Evolutionary conservation across 2,113 vertebrate genomes (phyloP), one percentile per base, ranked within the genome.

Genomic region (Amblyornis subalaris): DNA sequence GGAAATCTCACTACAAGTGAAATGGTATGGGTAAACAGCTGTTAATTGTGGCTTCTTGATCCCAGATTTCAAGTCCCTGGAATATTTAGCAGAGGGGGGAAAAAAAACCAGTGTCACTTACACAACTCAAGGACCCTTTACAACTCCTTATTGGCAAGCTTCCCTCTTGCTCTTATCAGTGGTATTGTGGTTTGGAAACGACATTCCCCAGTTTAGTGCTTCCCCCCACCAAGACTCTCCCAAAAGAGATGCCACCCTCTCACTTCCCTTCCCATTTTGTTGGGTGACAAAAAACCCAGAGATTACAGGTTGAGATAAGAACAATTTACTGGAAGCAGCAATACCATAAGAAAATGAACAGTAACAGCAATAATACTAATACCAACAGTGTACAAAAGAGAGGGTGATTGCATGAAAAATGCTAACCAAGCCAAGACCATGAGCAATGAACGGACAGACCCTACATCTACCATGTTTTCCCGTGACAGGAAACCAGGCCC

Each of bases 291-390:
- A 12, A 67, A 67, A 42, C 14, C 0, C 25, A 51, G 24, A 31
- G 36, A 51, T 67, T 67, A 51, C 0, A 0, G 13, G 5, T 12
- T 76, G 61, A 67, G 17, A 33, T 22, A 33, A 26, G 22, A 36
- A 19, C 2, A 36, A 45, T 51, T 60, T 76, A 12, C 62, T 51
- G 22, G 22, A 60, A 69, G 28, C 5, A 69, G 14, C 6, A 4
- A 31, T 7, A 16, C 3, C 14, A 7, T 60, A 19, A 51, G 8
- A 33, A 76, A 85, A 51, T 19, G 1, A 67, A 33, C 14, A 44
- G 18, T 33, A 26, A 60, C 14, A 45, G 11, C 69, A 76, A 69
- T 23, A 33, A 33, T 38, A 19, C 18, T 38, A 23, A 10, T 19
- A 51, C 44, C 4, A 67, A 10, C 11, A 0, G 0, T 10, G 18